Evolutionary conservation across 2,888 invertebrate genomes (phyloP).

Genomic region (Perdita meconis): DNA sequence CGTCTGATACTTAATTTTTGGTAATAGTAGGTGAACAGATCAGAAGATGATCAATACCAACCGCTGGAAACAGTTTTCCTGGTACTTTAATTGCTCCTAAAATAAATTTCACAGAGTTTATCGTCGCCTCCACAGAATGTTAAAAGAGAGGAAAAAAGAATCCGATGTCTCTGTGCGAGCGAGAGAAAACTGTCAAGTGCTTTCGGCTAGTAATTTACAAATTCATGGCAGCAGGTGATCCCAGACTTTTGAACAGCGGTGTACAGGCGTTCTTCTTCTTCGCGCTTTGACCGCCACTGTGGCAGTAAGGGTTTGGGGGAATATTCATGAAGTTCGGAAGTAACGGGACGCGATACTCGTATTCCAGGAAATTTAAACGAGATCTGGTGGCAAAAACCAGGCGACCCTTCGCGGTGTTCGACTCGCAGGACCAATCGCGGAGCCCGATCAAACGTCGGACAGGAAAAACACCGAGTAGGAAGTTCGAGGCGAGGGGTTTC

Average conservation of each 20-base stretch:
- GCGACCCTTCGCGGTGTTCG: slow-evolving; percentile 12
- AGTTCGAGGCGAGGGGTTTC: neutral
- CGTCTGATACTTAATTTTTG: too few relatives aligned
- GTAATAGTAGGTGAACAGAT: too few relatives aligned
- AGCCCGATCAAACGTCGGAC: neutral
- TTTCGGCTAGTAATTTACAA: neutral
- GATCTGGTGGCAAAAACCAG: slow-evolving; percentile 25
- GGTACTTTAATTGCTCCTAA: too few relatives aligned
- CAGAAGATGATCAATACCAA: too few relatives aligned
- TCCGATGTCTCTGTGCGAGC: neutral
- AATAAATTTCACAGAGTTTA: too few relatives aligned
- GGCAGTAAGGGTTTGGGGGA: slow-evolving; percentile 21
- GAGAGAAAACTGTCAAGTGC: neutral
- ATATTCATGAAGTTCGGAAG: slow-evolving; percentile 54
- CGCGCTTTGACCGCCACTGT: slow-evolving; percentile 5
- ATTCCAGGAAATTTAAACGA: slow-evolving; percentile 10
- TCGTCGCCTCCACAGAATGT: too few relatives aligned
- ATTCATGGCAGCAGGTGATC: slow-evolving; percentile 8
- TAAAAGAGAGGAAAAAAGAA: neutral
- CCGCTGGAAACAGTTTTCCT: too few relatives aligned
- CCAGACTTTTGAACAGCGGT: slow-evolving; percentile 2
- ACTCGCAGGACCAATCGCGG: slow-evolving; percentile 16
- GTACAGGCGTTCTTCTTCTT: neutral
- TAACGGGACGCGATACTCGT: slow-evolving; percentile 47
- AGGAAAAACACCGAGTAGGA: neutral